Conservation (phyloP, 2,113 vertebrate genomes). For the Saimiri boliviensis region DNA sequence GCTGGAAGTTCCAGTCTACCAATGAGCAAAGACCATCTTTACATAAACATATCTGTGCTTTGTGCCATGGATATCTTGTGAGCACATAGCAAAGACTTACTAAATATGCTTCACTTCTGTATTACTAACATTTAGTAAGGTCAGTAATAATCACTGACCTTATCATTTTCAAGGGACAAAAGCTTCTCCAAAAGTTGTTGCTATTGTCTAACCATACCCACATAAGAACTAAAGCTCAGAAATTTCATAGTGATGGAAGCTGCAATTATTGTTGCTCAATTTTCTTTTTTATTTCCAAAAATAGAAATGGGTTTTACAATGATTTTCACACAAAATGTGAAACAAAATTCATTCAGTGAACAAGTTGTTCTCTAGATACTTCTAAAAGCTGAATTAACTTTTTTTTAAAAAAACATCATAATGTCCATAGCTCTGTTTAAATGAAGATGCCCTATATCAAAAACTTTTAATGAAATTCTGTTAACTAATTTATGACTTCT, state of each 20-base stretch:
- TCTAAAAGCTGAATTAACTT: background rate
- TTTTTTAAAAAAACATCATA: background rate
- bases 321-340: background rate
- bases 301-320: background rate
- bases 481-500: conserved; percentile 26
- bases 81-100: background rate
- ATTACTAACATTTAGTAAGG: background rate
- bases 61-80: too few relatives aligned
- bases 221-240: background rate
- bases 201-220: background rate
- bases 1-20: background rate
- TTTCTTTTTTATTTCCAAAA: background rate
- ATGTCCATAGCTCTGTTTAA: background rate
- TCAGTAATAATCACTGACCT: background rate
- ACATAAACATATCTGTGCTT: background rate
- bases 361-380: background rate
- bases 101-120: background rate
- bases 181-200: background rate
- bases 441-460: background rate
- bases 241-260: background rate
- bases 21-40: background rate
- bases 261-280: background rate
- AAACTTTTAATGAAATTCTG: background rate
- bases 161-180: background rate
- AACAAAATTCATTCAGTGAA: background rate